Evolutionary conservation across 2,888 invertebrate genomes (phyloP).

Genomic region (Pterostichus niger): DNA sequence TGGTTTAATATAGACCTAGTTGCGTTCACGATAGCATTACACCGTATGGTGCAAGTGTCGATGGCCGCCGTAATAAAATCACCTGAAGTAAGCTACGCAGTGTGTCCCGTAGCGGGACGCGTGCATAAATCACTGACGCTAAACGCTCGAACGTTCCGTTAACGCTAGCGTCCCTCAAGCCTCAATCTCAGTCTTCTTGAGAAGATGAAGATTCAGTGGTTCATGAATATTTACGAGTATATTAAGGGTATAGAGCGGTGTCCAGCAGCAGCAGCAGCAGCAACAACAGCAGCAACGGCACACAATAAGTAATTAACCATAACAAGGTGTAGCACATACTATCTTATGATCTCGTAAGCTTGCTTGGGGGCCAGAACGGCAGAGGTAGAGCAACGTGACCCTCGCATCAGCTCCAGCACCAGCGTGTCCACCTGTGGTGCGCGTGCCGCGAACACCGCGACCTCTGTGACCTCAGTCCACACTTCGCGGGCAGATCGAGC

Average conservation of each 20-base stretch:
- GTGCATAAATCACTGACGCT: conserved; percentile 55
- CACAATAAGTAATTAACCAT: conserved; percentile 75
- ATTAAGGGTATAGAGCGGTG: conserved; percentile 67
- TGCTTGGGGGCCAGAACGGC: conserved; percentile 6
- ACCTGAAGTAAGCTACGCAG: conserved; percentile 33
- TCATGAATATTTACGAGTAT: conserved; percentile 73
- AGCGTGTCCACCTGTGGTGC: conserved; percentile 71
- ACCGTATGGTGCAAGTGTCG: conserved; percentile 51
- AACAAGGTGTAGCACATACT: conserved; percentile 75
- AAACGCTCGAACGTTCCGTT: conserved; percentile 45
- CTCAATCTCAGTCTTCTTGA: conserved; percentile 5
- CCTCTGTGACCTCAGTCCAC: conserved; percentile 36
- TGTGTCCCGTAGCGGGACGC: conserved; percentile 56
- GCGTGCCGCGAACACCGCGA: conserved; percentile 71
- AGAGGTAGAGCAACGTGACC: conserved; percentile 17
- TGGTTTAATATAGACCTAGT: conserved; percentile 70
- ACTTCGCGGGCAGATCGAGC: conserved; percentile 25
- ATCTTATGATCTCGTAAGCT: conserved; percentile 63
- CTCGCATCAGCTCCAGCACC: not conserved
- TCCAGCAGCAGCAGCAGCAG: conserved; percentile 70
- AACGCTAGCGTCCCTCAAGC: conserved; percentile 18
- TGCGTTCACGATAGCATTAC: conserved; percentile 68
- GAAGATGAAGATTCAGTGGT: conserved; percentile 62
- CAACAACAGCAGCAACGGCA: conserved; percentile 64
- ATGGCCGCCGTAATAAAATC: conserved; percentile 56